Conservation (phyloP, 2,888 invertebrate species). For the Monopis laevigella region DNA sequence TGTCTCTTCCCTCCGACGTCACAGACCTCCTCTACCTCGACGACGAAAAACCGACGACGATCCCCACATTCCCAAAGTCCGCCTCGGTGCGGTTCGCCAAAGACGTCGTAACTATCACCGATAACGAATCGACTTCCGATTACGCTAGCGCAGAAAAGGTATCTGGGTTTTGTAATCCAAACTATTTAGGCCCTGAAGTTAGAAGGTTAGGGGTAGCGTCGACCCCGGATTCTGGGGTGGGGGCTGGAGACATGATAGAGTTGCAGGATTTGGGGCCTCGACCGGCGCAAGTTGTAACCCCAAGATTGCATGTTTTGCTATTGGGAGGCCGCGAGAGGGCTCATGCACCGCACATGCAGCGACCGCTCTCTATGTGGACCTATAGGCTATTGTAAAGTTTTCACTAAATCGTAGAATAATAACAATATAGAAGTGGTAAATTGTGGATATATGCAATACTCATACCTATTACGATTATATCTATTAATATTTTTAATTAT, state of each 20-base stretch:
- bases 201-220: conserved; percentile 73
- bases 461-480: too few species aligned
- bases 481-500: too few species aligned
- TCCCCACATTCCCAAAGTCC: conserved; percentile 65
- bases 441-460: too few species aligned
- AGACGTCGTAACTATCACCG: conserved; percentile 52
- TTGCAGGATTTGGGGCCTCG: conserved; percentile 36
- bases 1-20: conserved; percentile 63
- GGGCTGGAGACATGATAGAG: conserved; percentile 53
- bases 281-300: conserved; percentile 60
- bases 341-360: conserved; percentile 77
- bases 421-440: too few species aligned
- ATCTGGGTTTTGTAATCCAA: conserved; percentile 79
- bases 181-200: conserved; percentile 77
- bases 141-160: conserved; percentile 79
- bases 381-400: conserved; percentile 66
- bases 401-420: too few species aligned
- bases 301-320: conserved; percentile 42
- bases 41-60: conserved; percentile 29
- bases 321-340: conserved; percentile 84
- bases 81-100: conserved; percentile 69
- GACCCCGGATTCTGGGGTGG: conserved; percentile 73
- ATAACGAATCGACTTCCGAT: conserved; percentile 73
- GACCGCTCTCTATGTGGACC: conserved; percentile 83
- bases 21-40: conserved; percentile 23